Base-by-base conservation (phyloP, 1,140 invertebrate species). In the Pectinophora gossypiella region DNA sequence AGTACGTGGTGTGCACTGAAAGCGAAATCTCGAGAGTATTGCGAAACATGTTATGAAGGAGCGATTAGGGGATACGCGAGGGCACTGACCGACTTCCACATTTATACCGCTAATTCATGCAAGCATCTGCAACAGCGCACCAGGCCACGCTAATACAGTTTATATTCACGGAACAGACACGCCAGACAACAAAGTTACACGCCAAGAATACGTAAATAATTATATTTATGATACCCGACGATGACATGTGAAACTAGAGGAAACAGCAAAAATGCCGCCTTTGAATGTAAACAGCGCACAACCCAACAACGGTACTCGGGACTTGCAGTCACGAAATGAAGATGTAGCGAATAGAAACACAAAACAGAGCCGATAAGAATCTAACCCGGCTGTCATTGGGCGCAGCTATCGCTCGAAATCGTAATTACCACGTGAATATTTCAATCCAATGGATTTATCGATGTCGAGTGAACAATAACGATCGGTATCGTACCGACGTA, bases 21-120 rank as follows among this genome's bases (percentile, higher is more conserved):
- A 80, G 72, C 70, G 79, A 83, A 80, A 80, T 68, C 63, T 70
- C 59, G 59, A 62, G 57, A 53, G 53, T 57, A 61, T 82, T 80
- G 80, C 78, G 75, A 80, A 81, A 85, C 70, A 21, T 21, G 19
- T 19, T 21, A 44, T 44, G 58, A 50, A 65, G 58, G 64, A 62
- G 61, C 76, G 78, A 78, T 79, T 76, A 80, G 72, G 64, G 66
- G 66, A 76, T 76, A 15, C 56, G 67, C 61, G 76, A 68, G 80
- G 72, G 71, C 80, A 79, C 64, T 80, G 83, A 84, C 83, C 83
- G 76, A 82, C 68, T 78, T 82, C 73, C 80, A 75, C 68, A 76
- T 79, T 81, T 79, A 77, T 69, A 77, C 76, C 72, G 71, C 71
- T 83, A 81, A 84, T 77, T 79, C 78, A 81, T 77, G 69, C 74